Percentiles rank a stretch among this genome's conserved stretches.
These are phyloP conservation scores for Ectropis crepuscularia DNA, from an alignment of 2,888 invertebrate species.

Conservation along the genomic window DNA sequence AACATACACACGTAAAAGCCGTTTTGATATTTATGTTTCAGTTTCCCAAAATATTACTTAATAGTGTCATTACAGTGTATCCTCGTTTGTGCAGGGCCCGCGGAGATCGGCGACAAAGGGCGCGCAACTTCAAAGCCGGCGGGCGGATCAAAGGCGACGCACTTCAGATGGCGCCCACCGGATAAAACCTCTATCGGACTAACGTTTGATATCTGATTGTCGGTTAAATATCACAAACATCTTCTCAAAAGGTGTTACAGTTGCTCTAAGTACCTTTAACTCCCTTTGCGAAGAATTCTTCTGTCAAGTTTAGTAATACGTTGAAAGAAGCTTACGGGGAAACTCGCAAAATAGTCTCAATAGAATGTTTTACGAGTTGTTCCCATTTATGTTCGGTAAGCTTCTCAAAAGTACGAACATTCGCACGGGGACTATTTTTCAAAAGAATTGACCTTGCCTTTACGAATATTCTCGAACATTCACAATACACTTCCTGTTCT, in stretches of 20 bases:
- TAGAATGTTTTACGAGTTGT: conserved; percentile 23
- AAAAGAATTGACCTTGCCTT: conserved; percentile 4
- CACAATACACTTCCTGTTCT: no score
- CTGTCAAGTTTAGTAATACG: conserved; percentile 42
- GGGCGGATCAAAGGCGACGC: conserved; percentile 67
- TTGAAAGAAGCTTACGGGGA: conserved; percentile 42
- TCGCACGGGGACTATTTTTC: background rate
- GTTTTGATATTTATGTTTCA: conserved; percentile 1
- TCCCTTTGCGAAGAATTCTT: conserved; percentile 43
- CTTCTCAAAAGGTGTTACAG: conserved; percentile 59
- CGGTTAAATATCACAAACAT: conserved; percentile 65
- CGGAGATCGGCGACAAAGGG: conserved; percentile 63
- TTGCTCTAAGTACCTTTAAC: conserved; percentile 44
- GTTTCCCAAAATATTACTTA: conserved; percentile 30
- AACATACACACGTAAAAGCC: conserved; percentile 22
- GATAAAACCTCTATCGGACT: conserved; percentile 68
- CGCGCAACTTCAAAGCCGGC: conserved; percentile 68
- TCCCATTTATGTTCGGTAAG: conserved; percentile 11
- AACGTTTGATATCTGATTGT: conserved; percentile 75
- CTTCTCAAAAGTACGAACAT: conserved; percentile 9
- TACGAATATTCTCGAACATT: background rate
- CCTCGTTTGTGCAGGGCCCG: conserved; percentile 65
- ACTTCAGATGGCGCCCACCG: conserved; percentile 64
- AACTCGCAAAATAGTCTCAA: conserved; percentile 12
- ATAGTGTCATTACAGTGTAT: conserved; percentile 63